Percentiles rank a stretch among this genome's conserved stretches.
Conservation (phyloP, 2,113 vertebrate species). For the Lichenostomus cassidix region DNA sequence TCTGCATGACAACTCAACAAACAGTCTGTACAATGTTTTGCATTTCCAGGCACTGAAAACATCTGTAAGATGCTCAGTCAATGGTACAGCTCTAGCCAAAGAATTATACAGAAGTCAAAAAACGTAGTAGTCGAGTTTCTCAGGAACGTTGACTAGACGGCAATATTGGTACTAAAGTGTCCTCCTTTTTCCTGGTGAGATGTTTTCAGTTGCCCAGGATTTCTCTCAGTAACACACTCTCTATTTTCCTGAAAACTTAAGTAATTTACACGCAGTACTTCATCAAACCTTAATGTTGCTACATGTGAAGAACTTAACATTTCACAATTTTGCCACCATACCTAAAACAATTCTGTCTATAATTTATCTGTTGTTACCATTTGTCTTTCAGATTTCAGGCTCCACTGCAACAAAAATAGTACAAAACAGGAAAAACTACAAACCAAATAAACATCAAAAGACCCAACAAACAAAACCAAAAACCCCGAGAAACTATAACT, state of each 20-base stretch:
- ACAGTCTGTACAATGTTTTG: neutral
- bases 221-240: neutral
- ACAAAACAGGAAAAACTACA: neutral
- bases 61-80: neutral
- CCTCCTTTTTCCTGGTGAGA: neutral
- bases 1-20: neutral
- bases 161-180: neutral
- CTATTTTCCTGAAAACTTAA: conserved; percentile 1
- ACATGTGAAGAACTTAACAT: neutral
- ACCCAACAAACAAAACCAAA: neutral
- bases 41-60: neutral
- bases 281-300: neutral
- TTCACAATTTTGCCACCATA: neutral
- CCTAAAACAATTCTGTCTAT: neutral
- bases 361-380: neutral
- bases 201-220: neutral
- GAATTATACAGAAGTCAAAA: neutral
- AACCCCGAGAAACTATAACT: neutral
- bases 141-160: neutral
- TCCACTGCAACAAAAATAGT: neutral
- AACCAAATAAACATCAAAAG: neutral
- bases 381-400: neutral
- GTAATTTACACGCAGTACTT: neutral
- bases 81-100: neutral
- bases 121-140: neutral